These are phyloP conservation scores for Papilio glaucus DNA, from an alignment of 1,140 invertebrate species.

Conservation along the genomic window DNA sequence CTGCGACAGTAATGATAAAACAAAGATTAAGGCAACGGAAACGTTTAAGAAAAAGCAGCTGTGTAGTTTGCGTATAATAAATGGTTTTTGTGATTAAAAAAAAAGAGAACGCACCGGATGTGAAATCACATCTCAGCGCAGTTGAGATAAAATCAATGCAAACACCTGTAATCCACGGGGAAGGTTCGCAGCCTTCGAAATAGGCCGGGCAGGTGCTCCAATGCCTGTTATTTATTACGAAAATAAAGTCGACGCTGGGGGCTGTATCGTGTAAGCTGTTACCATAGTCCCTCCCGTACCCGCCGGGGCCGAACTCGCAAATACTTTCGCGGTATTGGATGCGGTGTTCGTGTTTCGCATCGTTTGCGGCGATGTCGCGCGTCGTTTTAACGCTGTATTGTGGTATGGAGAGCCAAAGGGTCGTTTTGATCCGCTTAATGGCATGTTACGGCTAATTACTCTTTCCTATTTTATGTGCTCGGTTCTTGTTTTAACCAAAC, in stretches of 20 bases:
- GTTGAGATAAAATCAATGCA: slow-evolving; percentile 22
- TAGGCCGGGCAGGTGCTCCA: slow-evolving; percentile 11
- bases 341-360: slow-evolving; percentile 11
- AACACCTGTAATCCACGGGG: slow-evolving; percentile 14
- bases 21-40: not conserved
- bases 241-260: slow-evolving; percentile 41
- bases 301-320: not conserved
- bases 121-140: not conserved
- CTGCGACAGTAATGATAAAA: not conserved
- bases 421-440: slow-evolving; percentile 19
- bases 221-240: slow-evolving; percentile 49
- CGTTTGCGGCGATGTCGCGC: slow-evolving; percentile 20
- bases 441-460: slow-evolving; percentile 16
- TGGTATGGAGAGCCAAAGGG: slow-evolving; percentile 7
- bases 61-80: not conserved
- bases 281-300: slow-evolving; percentile 1
- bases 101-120: not conserved
- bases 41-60: slow-evolving; percentile 3
- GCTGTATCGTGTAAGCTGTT: not conserved
- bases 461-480: slow-evolving; percentile 9
- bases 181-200: slow-evolving; percentile 14
- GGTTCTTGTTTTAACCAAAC: not conserved
- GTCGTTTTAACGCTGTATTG: slow-evolving; percentile 20
- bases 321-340: slow-evolving; percentile 23
- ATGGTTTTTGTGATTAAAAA: slow-evolving; percentile 2